Evolutionary conservation across 2,888 invertebrate species (phyloP), one percentile per base, ranked within the genome.

Genomic region (Coleophora flavipennella): DNA sequence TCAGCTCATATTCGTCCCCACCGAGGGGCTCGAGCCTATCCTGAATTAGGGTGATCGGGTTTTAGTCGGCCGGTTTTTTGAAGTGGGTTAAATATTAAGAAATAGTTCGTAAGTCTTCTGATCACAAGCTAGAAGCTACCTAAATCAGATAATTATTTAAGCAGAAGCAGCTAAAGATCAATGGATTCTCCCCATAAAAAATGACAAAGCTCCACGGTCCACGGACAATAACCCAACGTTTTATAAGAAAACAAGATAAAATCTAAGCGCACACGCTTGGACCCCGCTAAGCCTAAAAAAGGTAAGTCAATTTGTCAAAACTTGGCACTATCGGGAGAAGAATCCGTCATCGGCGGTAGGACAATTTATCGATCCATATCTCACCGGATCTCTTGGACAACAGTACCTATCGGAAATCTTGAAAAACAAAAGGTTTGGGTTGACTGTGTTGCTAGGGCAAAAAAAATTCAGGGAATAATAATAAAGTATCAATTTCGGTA

Each of bases 241-340:
- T 42, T 39, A 35, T 39, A 38, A 38, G 31, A 33, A 33, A 26
- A 27, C 3, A 35, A 20, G 43, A 43, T 43, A 43, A 73, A 43
- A 76, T 73, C 76, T 69, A 69, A 69, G 62, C 67, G 67, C 72
- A 74, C 53, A 20, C 66, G 60, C 51, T 57, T 50, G 50, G 59
- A 61, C 61, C 65, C n/a, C 66, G 67, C 70, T 69, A 67, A 67
- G 66, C 56, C 64, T 64, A 64, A 69, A 71, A 71, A 75, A 75
- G 72, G 78, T 65, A 67, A 67, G 45, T 47, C 74, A 66, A 83
- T 84, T 83, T 81, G 79, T 84, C 83, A 83, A 79, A 80, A 67
- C 57, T 58, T 72, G 76, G 71, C 72, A 68, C 65, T 79, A 83
- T 83, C 81, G 50, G 59, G 51, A 57, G 51, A 55, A 61, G 67